Base-by-base conservation (phyloP, 2,888 invertebrate species). In the Bombyx huttoni region DNA sequence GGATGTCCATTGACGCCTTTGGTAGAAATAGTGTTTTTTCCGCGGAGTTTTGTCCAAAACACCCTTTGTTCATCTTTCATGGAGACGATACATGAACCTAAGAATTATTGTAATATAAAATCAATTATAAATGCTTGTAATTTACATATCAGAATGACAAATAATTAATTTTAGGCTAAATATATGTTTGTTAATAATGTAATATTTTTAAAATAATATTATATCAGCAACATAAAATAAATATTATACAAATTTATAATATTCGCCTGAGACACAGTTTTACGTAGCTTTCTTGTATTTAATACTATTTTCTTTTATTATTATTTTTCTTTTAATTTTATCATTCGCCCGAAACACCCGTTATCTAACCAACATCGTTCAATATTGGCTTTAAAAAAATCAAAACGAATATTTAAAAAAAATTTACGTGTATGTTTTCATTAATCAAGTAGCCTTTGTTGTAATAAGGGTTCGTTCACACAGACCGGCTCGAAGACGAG, bases 81-180 rank as follows among this genome's bases (percentile, higher is more conserved):
- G 24, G 24, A 12, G 13, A 12, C 2, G n/a, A 14, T 47, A 6
- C 13, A 13, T 8, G 2, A 47, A 47, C 13, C 47, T 3, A 47
- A 14, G 47, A 40, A 40, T 51, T 58, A 58, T 59, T 53, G 47
- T 58, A 54, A 47, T 62, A 58, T 40, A 61, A 60, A 64, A 64
- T 58, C 63, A 70, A 77, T 77, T 74, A 76, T 78, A 77, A 76
- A 68, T 69, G 75, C 73, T 80, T 78, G 61, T 61, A 70, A 73
- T 68, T 62, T 70, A 85, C 86, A 87, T 87, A 86, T 87, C 86
- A 86, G 65, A 64, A 66, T 68, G 85, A 86, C 85, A 87, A 85
- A 85, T 85, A 83, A 83, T 69, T 64, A 69, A 65, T 62, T 57
- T 56, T 58, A 59, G 40, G 40, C 40, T 46, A 40, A 10, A 8